These are phyloP conservation scores for Pyrocephalus nanus DNA, from an alignment of 2,797 vertebrate genomes.

Conservation along the genomic window DNA sequence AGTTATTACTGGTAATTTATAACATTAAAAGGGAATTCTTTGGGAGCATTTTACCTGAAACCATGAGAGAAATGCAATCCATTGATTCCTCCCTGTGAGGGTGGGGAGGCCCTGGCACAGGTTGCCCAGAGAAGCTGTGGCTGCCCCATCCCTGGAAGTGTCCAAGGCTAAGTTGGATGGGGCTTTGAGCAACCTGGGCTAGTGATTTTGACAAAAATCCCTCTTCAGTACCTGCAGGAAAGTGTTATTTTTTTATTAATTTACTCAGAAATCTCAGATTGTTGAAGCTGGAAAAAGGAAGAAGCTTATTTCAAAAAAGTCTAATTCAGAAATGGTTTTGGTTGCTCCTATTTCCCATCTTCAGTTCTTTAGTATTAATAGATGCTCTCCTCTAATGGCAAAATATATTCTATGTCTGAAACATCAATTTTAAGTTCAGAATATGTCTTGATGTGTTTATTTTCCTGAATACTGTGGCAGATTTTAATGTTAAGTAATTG, in stretches of 20 bases:
- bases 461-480: neutral
- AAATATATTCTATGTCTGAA: neutral
- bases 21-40: neutral
- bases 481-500: neutral
- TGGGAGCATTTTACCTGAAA: neutral
- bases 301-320: neutral
- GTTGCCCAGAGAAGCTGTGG: neutral
- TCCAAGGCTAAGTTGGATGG: neutral
- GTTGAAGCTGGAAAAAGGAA: neutral
- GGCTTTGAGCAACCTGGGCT: neutral
- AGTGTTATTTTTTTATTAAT: neutral
- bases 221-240: neutral
- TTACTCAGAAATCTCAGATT: neutral
- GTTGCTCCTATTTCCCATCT: neutral
- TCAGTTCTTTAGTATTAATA: neutral
- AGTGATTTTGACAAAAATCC: neutral
- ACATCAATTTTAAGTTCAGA: neutral
- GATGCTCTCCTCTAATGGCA: neutral
- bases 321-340: neutral
- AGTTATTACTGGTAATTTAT: neutral
- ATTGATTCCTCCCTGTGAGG: neutral
- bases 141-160: neutral
- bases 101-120: neutral
- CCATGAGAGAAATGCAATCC: neutral
- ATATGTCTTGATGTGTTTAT: neutral